phyloP scores from a whole-genome alignment of 2,113 vertebrate species.

The Rhagologus leucostigma region DNA sequence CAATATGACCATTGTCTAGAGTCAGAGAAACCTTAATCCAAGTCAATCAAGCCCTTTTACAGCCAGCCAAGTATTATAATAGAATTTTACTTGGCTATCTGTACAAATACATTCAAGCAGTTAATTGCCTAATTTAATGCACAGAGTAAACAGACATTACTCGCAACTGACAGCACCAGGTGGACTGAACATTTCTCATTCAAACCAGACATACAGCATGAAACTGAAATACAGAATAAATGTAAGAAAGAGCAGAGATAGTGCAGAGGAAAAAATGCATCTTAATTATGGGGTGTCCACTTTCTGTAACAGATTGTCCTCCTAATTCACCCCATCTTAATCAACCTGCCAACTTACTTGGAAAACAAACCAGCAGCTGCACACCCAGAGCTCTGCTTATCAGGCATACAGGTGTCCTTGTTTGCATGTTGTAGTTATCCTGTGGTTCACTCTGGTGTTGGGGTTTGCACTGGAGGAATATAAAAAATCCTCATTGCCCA shows the following conservation, averaged over 20 bases:
- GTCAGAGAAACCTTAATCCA: not conserved
- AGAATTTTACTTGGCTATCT: not conserved
- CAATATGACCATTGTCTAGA: not conserved
- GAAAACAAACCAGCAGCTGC: constrained; percentile 21
- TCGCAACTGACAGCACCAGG: constrained; percentile 3
- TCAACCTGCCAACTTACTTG: not conserved
- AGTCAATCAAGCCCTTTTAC: not conserved
- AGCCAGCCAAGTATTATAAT: not conserved
- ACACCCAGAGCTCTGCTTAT: not conserved
- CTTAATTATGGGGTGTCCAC: constrained; percentile 7
- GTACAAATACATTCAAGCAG: not conserved
- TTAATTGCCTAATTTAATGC: constrained; percentile 38
- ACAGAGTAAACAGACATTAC: not conserved
- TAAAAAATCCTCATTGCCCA: not conserved
- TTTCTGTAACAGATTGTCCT: constrained; percentile 10
- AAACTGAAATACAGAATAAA: not conserved
- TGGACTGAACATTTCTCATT: constrained; percentile 23
- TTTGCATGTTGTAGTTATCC: not conserved
- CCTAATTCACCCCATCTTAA: constrained; percentile 2
- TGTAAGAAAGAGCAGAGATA: not conserved
- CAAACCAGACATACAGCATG: not conserved
- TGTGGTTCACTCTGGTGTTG: not conserved
- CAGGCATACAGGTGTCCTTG: not conserved
- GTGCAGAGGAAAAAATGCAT: not conserved
- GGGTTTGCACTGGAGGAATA: not conserved